A percentile compares a stretch with the other conserved stretches of the same genome.
Evolutionary conservation across 2,113 vertebrate genomes (phyloP).

Genomic region (Zapus hudsonius): DNA sequence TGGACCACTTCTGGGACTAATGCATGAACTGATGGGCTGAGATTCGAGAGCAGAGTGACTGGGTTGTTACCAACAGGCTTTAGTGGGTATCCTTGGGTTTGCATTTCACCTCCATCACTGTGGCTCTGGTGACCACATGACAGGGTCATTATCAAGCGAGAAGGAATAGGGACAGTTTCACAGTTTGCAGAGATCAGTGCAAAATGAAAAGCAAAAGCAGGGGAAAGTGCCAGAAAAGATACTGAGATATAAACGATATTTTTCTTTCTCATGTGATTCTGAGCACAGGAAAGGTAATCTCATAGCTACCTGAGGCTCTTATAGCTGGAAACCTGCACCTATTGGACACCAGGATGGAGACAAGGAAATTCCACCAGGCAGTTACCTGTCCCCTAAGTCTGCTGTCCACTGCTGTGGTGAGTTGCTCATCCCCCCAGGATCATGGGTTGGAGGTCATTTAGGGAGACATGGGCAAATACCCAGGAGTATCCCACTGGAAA

Average conservation of each 20-base stretch:
- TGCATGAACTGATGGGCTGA: background rate
- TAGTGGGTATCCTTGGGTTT: background rate
- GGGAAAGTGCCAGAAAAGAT: background rate
- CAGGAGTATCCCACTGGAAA: too few species aligned
- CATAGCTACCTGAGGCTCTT: background rate
- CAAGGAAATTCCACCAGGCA: background rate
- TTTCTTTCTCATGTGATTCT: background rate
- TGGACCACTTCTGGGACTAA: background rate
- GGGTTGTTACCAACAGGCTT: background rate
- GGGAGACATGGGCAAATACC: too few species aligned
- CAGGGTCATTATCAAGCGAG: background rate
- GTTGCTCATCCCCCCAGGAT: too few species aligned
- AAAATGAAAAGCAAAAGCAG: constrained; percentile 36
- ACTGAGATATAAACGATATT: background rate
- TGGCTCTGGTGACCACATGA: background rate
- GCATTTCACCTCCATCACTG: background rate
- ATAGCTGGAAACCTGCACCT: background rate
- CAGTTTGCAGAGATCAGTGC: background rate
- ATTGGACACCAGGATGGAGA: too few species aligned
- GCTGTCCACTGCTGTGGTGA: background rate
- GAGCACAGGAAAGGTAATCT: background rate
- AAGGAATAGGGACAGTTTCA: background rate
- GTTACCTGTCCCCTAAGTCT: background rate
- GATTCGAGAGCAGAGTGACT: background rate
- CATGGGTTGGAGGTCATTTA: too few species aligned